A percentile compares a stretch with the other conserved stretches of the same genome.
These are phyloP conservation scores for Heliconius hermathena DNA, from an alignment of 1,140 invertebrate species.

Conservation along the genomic window DNA sequence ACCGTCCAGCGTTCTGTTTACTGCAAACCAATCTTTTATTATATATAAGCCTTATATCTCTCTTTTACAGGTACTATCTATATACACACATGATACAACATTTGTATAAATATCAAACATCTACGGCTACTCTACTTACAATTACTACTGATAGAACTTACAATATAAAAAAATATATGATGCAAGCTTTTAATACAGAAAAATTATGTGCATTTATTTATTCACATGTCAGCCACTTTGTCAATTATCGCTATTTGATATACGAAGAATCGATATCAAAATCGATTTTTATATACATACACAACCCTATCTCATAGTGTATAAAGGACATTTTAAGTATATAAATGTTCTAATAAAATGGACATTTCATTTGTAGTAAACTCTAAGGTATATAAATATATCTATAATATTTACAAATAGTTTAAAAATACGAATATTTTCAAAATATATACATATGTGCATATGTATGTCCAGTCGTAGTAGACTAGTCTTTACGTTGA, in stretches of 20 bases:
- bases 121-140: background rate
- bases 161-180: background rate
- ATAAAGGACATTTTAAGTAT: background rate
- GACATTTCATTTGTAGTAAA: too few relatives aligned
- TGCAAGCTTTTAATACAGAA: background rate
- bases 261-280: background rate
- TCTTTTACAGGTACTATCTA: background rate
- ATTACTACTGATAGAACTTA: background rate
- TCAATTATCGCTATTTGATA: background rate
- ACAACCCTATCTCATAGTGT: background rate
- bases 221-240: background rate
- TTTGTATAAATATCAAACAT: background rate
- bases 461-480: background rate
- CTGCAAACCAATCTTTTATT: conserved; percentile 52
- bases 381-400: too few relatives aligned
- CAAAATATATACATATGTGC: background rate
- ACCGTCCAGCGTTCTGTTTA: conserved; percentile 64
- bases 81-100: background rate
- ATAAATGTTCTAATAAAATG: too few relatives aligned
- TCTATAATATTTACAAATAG: too few relatives aligned
- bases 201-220: background rate
- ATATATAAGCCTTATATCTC: background rate
- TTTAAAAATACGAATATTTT: background rate
- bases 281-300: background rate
- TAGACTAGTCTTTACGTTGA: background rate